Evolutionary conservation across 2,113 vertebrate genomes (phyloP).

Genomic region (Toxotes jaculatrix): DNA sequence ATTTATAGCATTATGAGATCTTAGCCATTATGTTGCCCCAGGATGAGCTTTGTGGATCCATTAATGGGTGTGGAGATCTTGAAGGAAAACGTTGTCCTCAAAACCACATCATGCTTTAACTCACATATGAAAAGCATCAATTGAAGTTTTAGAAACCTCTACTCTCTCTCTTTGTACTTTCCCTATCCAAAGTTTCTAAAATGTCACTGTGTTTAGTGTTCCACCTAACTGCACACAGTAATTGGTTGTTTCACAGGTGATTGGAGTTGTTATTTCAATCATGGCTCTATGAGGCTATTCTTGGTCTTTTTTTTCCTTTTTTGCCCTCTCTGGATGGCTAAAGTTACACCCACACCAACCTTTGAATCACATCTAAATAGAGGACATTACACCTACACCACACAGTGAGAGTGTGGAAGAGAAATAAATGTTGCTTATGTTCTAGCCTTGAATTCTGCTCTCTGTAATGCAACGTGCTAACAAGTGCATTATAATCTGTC

Average conservation of each 20-base stretch:
- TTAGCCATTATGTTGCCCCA: constrained; percentile 25
- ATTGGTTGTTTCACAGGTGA: constrained; percentile 34
- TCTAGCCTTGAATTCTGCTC: constrained; percentile 33
- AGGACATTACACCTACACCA: constrained; percentile 58
- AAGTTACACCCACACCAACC: constrained; percentile 62
- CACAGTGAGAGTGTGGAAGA: constrained; percentile 42
- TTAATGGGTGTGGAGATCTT: constrained; percentile 56
- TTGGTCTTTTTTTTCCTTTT: constrained; percentile 30
- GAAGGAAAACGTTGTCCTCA: constrained; percentile 45
- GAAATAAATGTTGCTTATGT: constrained; percentile 49
- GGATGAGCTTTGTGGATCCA: constrained; percentile 59
- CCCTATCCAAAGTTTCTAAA: constrained; percentile 7
- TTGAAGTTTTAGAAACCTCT: constrained; percentile 25
- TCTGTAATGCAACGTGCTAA: constrained; percentile 11
- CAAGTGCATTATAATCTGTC: background rate
- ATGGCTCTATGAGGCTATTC: constrained; percentile 39
- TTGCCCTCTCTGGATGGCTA: constrained; percentile 20
- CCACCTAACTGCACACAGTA: background rate
- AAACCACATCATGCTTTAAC: constrained; percentile 20
- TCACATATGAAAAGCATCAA: constrained; percentile 30
- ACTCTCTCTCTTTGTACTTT: constrained; percentile 11
- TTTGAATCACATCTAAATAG: constrained; percentile 65
- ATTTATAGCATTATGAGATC: constrained; percentile 63
- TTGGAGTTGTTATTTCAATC: constrained; percentile 31
- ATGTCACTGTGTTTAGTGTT: constrained; percentile 12